These are phyloP conservation scores for Oxygymnocypris stewartii DNA, from an alignment of 2,113 vertebrate genomes.

Conservation along the genomic window DNA sequence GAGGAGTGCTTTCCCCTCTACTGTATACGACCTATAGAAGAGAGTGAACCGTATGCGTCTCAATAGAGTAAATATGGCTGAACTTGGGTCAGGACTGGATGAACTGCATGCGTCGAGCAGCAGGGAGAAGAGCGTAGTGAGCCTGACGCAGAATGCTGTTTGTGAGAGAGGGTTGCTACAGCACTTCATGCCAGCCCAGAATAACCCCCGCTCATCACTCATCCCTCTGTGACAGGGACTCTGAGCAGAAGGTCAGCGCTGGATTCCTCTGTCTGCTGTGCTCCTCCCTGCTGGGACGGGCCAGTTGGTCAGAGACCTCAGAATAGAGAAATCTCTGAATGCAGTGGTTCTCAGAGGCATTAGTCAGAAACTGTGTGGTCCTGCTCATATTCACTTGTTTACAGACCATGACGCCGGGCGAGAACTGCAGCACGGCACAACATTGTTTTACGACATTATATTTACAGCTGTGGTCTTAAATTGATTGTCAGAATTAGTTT, in stretches of 20 bases:
- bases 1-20: background rate
- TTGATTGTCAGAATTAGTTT: too few relatives aligned
- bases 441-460: background rate
- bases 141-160: background rate
- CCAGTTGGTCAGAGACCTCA: background rate
- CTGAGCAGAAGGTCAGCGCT: background rate
- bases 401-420: slow-evolving; percentile 55
- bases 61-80: too few relatives aligned
- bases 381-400: slow-evolving; percentile 60
- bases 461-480: too few relatives aligned
- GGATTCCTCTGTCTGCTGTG: slow-evolving; percentile 17
- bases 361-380: slow-evolving; percentile 59
- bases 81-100: background rate
- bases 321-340: background rate
- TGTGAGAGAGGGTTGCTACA: background rate
- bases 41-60: too few relatives aligned
- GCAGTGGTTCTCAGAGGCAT: slow-evolving; percentile 29
- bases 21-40: background rate
- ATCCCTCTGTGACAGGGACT: background rate
- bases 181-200: background rate
- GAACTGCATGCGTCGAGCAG: background rate
- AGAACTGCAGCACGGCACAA: background rate
- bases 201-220: background rate
- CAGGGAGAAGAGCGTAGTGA: background rate
- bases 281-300: background rate